Conservation (phyloP, 1,140 invertebrate genomes). For the Zaprionus kolodkinae region DNA sequence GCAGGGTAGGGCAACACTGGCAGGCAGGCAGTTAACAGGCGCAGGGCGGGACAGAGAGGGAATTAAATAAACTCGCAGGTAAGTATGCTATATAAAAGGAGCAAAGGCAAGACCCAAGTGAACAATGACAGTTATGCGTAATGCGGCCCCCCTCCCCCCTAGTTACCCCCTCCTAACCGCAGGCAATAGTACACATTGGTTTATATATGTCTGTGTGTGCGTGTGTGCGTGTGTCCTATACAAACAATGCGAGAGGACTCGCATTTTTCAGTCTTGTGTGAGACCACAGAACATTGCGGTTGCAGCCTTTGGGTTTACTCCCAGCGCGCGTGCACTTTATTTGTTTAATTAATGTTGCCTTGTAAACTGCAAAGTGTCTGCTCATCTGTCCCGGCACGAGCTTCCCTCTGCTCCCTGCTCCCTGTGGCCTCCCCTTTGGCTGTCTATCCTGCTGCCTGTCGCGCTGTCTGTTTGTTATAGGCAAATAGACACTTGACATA, state of each 20-base stretch:
- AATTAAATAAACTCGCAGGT: conserved; percentile 75
- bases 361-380: conserved; percentile 74
- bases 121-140: conserved; percentile 72
- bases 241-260: conserved; percentile 37
- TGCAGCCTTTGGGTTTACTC: conserved; percentile 21
- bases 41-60: conserved; percentile 18
- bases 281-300: conserved; percentile 41
- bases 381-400: conserved; percentile 13
- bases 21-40: conserved; percentile 48
- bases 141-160: neutral
- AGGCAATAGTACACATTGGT: conserved; percentile 20
- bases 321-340: conserved; percentile 67
- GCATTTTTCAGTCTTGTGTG: conserved; percentile 51
- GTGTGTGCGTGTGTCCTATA: conserved; percentile 30
- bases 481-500: conserved; percentile 81
- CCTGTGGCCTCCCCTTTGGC: neutral
- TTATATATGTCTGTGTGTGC: neutral
- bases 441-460: conserved; percentile 9
- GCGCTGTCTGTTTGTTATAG: conserved; percentile 75
- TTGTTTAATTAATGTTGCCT: conserved; percentile 81
- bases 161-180: conserved; percentile 23
- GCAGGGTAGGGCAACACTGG: neutral
- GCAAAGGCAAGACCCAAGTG: conserved; percentile 12
- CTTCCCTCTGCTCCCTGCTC: neutral
- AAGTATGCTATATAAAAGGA: conserved; percentile 62